phyloP scores from a whole-genome alignment of 2,113 vertebrate species.

The Anhinga anhinga region DNA sequence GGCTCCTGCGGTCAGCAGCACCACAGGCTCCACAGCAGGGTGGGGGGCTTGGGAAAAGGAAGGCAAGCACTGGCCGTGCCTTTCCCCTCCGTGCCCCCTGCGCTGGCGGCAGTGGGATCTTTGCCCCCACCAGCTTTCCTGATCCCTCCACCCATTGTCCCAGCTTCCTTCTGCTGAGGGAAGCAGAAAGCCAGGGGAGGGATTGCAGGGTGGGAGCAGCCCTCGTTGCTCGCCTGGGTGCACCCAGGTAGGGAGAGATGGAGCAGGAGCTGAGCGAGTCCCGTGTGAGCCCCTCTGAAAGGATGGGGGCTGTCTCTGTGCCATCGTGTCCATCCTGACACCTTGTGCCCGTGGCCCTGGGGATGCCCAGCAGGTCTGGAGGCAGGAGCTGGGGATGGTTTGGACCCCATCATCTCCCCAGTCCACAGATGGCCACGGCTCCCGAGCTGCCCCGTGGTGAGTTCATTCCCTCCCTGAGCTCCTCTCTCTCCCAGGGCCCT shows the following conservation, averaged over 20 bases:
- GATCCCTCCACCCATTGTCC: constrained; percentile 18
- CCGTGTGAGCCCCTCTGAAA: rapidly evolving
- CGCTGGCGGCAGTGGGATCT: background rate
- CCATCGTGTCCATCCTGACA: background rate
- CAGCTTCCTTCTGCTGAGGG: background rate
- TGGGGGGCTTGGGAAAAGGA: constrained; percentile 34
- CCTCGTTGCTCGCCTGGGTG: background rate
- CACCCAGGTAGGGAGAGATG: background rate
- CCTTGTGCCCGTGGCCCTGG: rapidly evolving
- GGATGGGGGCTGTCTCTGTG: background rate
- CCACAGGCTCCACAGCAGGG: background rate
- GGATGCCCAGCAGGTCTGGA: background rate
- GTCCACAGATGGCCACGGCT: too few relatives aligned
- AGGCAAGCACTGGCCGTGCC: background rate
- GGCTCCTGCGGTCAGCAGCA: background rate
- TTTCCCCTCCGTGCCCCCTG: background rate
- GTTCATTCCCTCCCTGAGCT: background rate
- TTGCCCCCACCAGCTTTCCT: background rate
- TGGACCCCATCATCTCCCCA: background rate
- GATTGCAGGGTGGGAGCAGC: background rate
- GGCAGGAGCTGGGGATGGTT: background rate
- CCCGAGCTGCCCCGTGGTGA: background rate
- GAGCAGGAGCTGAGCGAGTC: background rate
- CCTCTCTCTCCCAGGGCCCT: background rate
- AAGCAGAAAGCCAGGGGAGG: rapidly evolving